Conservation (phyloP, 2,113 vertebrate species). For the Tragelaphus strepsiceros region DNA sequence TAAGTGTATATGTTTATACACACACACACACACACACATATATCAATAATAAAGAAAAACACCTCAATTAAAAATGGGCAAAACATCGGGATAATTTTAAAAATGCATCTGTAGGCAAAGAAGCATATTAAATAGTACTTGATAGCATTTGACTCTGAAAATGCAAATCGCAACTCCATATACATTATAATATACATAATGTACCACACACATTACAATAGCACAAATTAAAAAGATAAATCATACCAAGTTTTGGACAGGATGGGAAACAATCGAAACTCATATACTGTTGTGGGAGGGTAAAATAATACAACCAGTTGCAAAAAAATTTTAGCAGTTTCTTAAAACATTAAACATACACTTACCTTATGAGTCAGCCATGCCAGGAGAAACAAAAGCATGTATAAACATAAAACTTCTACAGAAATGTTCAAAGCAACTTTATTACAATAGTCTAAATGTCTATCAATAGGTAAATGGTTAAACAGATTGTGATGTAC, state of each 20-base stretch:
- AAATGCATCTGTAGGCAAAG: background rate
- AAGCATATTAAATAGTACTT: background rate
- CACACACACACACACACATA: rapidly evolving
- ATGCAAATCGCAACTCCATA: background rate
- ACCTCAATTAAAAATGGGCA: background rate
- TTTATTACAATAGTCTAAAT: background rate
- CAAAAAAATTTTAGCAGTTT: background rate
- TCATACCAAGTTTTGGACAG: background rate
- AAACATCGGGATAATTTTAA: background rate
- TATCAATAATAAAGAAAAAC: background rate
- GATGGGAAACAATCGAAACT: background rate
- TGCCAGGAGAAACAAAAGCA: background rate
- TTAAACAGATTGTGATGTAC: background rate
- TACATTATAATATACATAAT: background rate
- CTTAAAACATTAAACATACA: background rate
- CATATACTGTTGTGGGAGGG: background rate
- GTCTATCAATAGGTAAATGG: background rate
- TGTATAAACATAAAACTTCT: background rate
- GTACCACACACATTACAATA: background rate
- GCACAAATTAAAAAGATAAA: background rate
- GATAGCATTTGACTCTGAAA: background rate
- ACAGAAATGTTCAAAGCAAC: background rate
- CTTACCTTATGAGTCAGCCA: background rate
- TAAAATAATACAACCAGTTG: background rate
- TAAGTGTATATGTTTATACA: background rate